Evolutionary conservation across 2,888 invertebrate genomes (phyloP).

Genomic region (Strigamia maritima): DNA sequence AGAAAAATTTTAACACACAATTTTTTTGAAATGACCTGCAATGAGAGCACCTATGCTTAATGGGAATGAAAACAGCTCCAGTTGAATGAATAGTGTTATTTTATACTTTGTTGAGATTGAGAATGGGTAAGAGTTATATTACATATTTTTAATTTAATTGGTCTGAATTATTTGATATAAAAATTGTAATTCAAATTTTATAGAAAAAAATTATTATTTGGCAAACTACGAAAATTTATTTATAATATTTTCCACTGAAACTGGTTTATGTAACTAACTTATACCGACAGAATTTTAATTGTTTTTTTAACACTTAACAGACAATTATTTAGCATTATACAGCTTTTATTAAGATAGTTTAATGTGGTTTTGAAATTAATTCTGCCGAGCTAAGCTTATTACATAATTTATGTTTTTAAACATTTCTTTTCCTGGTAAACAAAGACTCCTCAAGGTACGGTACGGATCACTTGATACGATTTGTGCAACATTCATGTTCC

Average conservation of each 20-base stretch:
- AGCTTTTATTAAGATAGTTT: too few relatives aligned
- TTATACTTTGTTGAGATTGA: not conserved
- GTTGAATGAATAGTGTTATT: not conserved
- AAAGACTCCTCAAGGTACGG: not conserved
- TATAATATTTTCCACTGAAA: too few relatives aligned
- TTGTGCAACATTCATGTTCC: not conserved
- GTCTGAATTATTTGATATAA: not conserved
- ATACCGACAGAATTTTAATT: too few relatives aligned
- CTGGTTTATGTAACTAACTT: too few relatives aligned
- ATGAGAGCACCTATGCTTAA: not conserved
- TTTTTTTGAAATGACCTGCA: constrained; percentile 17
- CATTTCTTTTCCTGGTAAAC: not conserved
- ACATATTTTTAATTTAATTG: not conserved
- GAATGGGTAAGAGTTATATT: not conserved
- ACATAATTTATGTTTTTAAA: not conserved
- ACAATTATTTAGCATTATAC: too few relatives aligned
- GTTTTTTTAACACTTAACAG: too few relatives aligned
- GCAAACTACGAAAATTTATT: too few relatives aligned
- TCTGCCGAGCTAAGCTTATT: too few relatives aligned
- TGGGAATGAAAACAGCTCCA: not conserved
- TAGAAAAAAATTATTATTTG: too few relatives aligned
- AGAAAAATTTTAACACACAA: not conserved
- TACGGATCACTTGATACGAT: not conserved
- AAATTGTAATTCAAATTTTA: too few relatives aligned
- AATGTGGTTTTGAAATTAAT: too few relatives aligned